phyloP scores from a whole-genome alignment of 2,797 vertebrate species.

The Cynodonichthys magdalenae region DNA sequence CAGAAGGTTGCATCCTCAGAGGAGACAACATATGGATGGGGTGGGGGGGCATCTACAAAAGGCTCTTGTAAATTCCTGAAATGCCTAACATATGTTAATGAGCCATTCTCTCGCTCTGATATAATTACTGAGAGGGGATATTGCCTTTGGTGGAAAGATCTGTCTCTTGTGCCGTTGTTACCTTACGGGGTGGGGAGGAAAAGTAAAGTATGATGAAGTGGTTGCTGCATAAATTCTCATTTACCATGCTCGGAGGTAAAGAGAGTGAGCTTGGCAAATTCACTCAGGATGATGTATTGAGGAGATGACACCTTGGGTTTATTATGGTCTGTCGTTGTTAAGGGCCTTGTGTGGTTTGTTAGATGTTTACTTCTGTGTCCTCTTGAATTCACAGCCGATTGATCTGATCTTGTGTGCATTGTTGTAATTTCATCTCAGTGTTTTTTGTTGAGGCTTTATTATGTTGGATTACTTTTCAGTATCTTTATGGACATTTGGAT shows the following conservation, averaged over 20 bases:
- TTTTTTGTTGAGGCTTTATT: neutral
- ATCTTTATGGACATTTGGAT: too few species aligned
- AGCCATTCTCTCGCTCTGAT: slow-evolving; percentile 77
- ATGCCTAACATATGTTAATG: slow-evolving; percentile 83
- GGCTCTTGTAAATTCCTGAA: slow-evolving; percentile 77
- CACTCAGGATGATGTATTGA: slow-evolving; percentile 78
- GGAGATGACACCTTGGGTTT: slow-evolving; percentile 60
- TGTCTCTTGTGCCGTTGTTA: slow-evolving; percentile 56
- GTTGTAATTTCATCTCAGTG: neutral
- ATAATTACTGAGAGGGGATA: slow-evolving; percentile 81
- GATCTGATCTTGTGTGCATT: neutral
- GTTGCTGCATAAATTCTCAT: slow-evolving; percentile 78
- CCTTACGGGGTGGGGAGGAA: slow-evolving; percentile 69
- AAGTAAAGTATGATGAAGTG: slow-evolving; percentile 78
- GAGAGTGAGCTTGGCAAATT: slow-evolving; percentile 76
- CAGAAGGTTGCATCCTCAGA: slow-evolving; percentile 72
- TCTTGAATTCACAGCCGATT: slow-evolving; percentile 23
- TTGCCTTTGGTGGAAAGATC: slow-evolving; percentile 78
- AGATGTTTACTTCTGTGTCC: slow-evolving; percentile 65
- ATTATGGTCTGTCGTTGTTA: slow-evolving; percentile 75
- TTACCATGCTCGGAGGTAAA: slow-evolving; percentile 70
- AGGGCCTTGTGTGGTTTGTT: slow-evolving; percentile 65
- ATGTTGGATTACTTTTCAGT: too few species aligned
- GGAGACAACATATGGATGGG: slow-evolving; percentile 72
- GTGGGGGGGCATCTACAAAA: slow-evolving; percentile 65